Percentiles rank a stretch among this genome's conserved stretches.
Evolutionary conservation across 2,113 vertebrate genomes (phyloP).

Genomic region (Pleuronectes platessa): DNA sequence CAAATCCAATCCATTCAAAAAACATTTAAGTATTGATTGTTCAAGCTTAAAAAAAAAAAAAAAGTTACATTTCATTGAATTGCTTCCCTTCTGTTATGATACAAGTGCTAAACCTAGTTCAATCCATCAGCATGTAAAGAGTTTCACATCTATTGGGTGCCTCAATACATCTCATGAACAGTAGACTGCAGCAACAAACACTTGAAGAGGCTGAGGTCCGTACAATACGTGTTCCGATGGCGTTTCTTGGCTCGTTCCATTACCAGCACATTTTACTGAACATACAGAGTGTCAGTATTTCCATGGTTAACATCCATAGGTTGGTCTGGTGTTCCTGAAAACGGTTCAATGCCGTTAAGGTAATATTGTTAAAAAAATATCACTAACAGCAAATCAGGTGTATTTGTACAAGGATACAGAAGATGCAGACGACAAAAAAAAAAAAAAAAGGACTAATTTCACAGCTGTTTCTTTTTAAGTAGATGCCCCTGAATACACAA

Average conservation of each 20-base stretch:
- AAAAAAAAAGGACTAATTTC: slow-evolving; percentile 31
- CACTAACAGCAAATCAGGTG: slow-evolving; percentile 19
- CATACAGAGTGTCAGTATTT: slow-evolving; percentile 3
- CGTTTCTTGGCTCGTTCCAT: slow-evolving; percentile 9
- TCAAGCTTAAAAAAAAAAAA: slow-evolving; percentile 49
- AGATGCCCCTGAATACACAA: slow-evolving; percentile 35
- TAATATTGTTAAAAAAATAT: slow-evolving; percentile 10
- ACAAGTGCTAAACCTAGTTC: slow-evolving; percentile 61
- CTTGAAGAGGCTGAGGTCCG: too few species aligned
- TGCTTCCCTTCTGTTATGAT: slow-evolving; percentile 23
- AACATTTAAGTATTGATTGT: slow-evolving; percentile 68
- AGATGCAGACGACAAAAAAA: slow-evolving; percentile 24
- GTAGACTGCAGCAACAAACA: neutral
- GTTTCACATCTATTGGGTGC: neutral
- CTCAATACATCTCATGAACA: neutral
- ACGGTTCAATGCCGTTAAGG: slow-evolving; percentile 17
- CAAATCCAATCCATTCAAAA: slow-evolving; percentile 39
- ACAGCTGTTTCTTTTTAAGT: slow-evolving; percentile 48
- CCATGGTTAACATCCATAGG: slow-evolving; percentile 5
- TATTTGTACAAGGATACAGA: slow-evolving; percentile 4
- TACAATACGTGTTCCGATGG: neutral
- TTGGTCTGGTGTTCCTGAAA: slow-evolving; percentile 5
- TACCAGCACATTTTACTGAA: slow-evolving; percentile 18
- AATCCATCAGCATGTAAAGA: slow-evolving; percentile 23
- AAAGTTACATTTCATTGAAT: slow-evolving; percentile 24